Evolutionary conservation across 2,797 vertebrate species (phyloP).

Genomic region (Pipistrellus pygmaeus): DNA sequence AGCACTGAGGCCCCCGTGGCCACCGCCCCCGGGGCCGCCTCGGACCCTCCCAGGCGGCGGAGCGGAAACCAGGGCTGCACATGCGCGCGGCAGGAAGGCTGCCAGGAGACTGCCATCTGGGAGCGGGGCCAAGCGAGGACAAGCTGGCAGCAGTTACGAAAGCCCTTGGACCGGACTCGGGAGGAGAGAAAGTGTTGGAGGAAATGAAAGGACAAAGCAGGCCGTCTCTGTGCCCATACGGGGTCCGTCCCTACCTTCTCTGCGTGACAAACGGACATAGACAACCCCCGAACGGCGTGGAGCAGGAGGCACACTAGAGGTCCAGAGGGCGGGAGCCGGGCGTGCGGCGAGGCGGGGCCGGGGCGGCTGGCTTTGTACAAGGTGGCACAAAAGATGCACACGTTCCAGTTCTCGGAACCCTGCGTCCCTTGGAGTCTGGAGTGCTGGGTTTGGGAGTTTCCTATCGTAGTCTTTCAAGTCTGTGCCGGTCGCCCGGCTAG

Average conservation of each 20-base stretch:
- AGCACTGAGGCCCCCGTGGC: neutral
- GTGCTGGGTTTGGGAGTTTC: conserved; percentile 66
- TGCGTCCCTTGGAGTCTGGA: conserved; percentile 66
- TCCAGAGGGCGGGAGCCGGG: conserved; percentile 78
- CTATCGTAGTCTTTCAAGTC: conserved; percentile 80
- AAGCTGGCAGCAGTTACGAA: conserved; percentile 66
- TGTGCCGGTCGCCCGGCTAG: conserved; percentile 69
- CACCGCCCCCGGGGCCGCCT: neutral
- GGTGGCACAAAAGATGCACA: conserved; percentile 85
- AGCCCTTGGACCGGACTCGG: conserved; percentile 55
- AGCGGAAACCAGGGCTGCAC: conserved; percentile 73
- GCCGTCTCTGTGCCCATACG: conserved; percentile 77
- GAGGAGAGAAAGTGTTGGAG: conserved; percentile 75
- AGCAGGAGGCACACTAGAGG: conserved; percentile 86
- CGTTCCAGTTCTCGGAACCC: conserved; percentile 77
- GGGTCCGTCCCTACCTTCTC: conserved; percentile 84
- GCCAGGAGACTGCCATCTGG: conserved; percentile 77
- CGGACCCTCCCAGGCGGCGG: conserved; percentile 34
- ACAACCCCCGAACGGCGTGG: conserved; percentile 84
- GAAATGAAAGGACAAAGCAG: conserved; percentile 78
- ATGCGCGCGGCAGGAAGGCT: conserved; percentile 82
- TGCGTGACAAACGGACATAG: conserved; percentile 85
- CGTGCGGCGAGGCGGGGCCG: conserved; percentile 49
- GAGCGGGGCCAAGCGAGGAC: conserved; percentile 70
- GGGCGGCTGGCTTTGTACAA: conserved; percentile 80